Evolutionary conservation across 2,888 invertebrate species (phyloP), one percentile per base, ranked within the genome.

Genomic region (Entomobrya proxima): DNA sequence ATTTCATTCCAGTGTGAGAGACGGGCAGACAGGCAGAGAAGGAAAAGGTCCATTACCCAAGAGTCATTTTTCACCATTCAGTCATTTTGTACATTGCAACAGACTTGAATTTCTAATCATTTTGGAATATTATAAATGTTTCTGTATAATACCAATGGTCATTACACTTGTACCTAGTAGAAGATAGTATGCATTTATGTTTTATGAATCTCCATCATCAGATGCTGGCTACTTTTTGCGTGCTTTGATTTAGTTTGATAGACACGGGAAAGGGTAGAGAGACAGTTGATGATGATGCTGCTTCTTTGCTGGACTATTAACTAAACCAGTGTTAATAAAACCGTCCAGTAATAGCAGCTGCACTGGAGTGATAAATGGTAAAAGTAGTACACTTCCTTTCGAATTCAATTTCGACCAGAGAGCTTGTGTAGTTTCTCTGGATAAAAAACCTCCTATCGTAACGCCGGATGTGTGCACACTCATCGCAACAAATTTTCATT

Each of bases 11-110:
- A 32, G 55, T 18, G 30, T 30, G 32, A 40, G 58, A 15, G 27
- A 58, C 6, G 61, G 50, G 4, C 15, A 37, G 9, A 47, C 37
- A 79, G 55, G 3, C 9, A 37, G n/a, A n/a, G 58, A 58, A 74
- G 50, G 69, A 81, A 81, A 81, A 81, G 44, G 74, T 81, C 74
- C 75, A 81, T 75, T 75, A 75, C 44, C 47, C 44, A 74, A 81
- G 47, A 81, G 72, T 75, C 81, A 81, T 81, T 81, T 81, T 81
- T 81, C 81, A 81, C 81, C 47, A 61, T 47, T 67, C 78, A 78
- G 32, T 35, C 24, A 50, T 47, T 44, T 44, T 69, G 32, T 52
- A 40, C 58, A 61, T 61, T 30, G n/a, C 44, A 58, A 24, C 24
- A 40, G 7, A 11, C 24, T 30, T 32, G 35, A n/a, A n/a, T 18